Evolutionary conservation across 1,140 invertebrate species (phyloP), one percentile per base, ranked within the genome.

Genomic region (Brachionus rubens): DNA sequence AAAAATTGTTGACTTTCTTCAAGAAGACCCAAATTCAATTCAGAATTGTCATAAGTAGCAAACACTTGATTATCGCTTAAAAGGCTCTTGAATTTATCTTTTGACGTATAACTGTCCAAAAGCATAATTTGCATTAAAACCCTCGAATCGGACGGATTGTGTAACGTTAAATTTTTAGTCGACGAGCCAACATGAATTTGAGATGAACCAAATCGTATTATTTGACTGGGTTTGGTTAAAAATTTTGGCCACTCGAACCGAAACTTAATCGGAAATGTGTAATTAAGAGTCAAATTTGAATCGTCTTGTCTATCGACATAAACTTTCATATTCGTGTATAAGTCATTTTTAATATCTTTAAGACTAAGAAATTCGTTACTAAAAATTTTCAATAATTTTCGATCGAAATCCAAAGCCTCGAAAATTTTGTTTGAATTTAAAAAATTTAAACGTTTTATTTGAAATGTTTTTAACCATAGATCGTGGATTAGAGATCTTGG

Each of bases 391-490:
- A 54, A 26, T 33, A 72, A 24, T 40, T 33, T 72, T 26, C 6
- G 3, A 26, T 72, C 68, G n/a, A 72, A 50, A 26, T 72, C 46
- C 5, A 72, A 26, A 14, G 68, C 68, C 33, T 72, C 30, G 21
- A 14, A 9, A 16, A 36, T 21, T 50, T 30, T 50, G 24, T 50
- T 36, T 33, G 30, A 21, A 24, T 47, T 26, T n/a, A 72, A 7
- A 50, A 72, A 72, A 36, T 50, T 48, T 72, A 48, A 41, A 28
- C 50, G 48, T 9, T 36, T 50, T 26, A 54, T 50, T 72, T 72
- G 46, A 48, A 72, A 41, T 26, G 46, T 43, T 72, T 72, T 48
- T 4, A 72, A 28, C 68, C 68, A 72, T 26, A 72, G 19, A 33
- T 72, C 24, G 68, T 72, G 36, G 24, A 72, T 12, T 0, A 50